Base-by-base conservation (phyloP, 2,113 vertebrate species). In the Antigone vipio region DNA sequence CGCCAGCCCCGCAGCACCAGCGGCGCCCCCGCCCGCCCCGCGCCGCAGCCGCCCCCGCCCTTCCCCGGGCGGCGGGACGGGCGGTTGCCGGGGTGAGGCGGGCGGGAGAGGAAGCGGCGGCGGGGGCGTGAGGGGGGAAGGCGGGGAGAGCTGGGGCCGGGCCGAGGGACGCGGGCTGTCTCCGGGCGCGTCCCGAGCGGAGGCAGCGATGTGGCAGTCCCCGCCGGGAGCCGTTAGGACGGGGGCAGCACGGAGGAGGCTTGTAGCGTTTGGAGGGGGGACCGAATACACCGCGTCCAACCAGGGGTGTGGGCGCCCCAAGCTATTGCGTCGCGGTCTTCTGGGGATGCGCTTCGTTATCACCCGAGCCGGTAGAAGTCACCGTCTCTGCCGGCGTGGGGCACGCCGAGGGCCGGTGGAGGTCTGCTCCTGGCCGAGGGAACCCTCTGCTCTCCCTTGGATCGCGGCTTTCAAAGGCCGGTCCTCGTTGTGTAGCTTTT, bases 251-350 rank as follows among this genome's bases (percentile, higher is more conserved):
- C 1, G 8, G n/a, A 4, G 4, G 44, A 14, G 16, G 35, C 7
- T 16, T 8, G 35, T 5, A 4, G 49, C 34, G 26, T 9, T 19
- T 15, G 52, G 42, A 4, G 3, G 15, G 27, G 27, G 12, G 49
- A 12, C 7, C 7, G 45, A 9, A 20, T 8, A 2, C 59, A 2
- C 12, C 30, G 59, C 0, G 55, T 7, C 40, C 24, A 1, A 3
- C 40, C 26, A 2, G 44, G 24, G 23, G 11, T 15, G 35, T 2
- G 44, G 29, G 38, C 16, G 15, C 9, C n/a, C 12, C 49, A 5
- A 9, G 44, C 59, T 1, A 4, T 9, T 2, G 50, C 55, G 1
- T 7, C 32, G 59, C 53, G 12, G 30, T 5, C 52, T 16, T 30
- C 24, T 1, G 45, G 47, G 55, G 38, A 17, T 10, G 32, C 29